Evolutionary conservation across 30 jellyfish, hydroid and myxozoan species (phyloP), one percentile per base, ranked within the genome.

Genomic region (Hydra vulgaris): DNA sequence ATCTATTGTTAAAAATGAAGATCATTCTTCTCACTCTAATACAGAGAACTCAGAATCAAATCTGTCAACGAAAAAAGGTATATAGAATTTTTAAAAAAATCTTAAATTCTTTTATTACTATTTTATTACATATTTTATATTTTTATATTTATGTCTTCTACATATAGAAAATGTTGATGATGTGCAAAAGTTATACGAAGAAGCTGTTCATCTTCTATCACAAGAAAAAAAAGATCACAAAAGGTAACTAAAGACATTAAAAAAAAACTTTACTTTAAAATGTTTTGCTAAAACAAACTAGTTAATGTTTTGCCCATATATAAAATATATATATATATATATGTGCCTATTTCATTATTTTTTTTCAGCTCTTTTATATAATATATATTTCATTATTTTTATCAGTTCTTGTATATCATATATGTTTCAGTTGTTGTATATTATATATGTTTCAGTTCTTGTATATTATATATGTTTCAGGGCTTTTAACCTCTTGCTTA

Each of bases 401-500:
- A n/a, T n/a, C n/a, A n/a, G n/a, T n/a, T n/a, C n/a, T n/a, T n/a
- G n/a, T n/a, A n/a, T n/a, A n/a, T n/a, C n/a, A n/a, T n/a, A n/a
- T n/a, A n/a, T n/a, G n/a, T n/a, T n/a, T n/a, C n/a, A n/a, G n/a
- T n/a, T n/a, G n/a, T n/a, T n/a, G n/a, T n/a, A n/a, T n/a, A n/a
- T n/a, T n/a, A n/a, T n/a, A n/a, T n/a, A n/a, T n/a, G n/a, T n/a
- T n/a, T n/a, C n/a, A n/a, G n/a, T n/a, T n/a, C n/a, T n/a, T n/a
- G n/a, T n/a, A n/a, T n/a, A n/a, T n/a, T n/a, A n/a, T 21, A 17
- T 4, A 7, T 79, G 15, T 18, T 77, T 21, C 27, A 90, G 96
- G 74, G 95, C 95, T 15, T 91, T 77, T 75, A 83, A 82, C 71
- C 73, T 85, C 16, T 54, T 91, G 19, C 92, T 88, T 25, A 83